Evolutionary conservation across 2,113 vertebrate genomes (phyloP).

Genomic region (Podocnemis expansa): DNA sequence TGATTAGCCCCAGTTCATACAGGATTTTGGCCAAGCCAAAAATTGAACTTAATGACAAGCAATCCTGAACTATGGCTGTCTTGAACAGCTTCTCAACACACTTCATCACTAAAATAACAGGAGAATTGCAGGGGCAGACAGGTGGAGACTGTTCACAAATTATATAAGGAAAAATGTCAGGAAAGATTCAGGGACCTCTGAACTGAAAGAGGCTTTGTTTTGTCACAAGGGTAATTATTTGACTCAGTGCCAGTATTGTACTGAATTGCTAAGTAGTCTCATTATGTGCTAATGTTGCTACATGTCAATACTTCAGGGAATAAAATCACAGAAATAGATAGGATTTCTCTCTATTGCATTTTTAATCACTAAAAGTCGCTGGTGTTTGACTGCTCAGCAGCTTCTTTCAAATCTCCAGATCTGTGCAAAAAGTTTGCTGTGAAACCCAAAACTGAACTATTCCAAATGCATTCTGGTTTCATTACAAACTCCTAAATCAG

Average conservation of each 20-base stretch:
- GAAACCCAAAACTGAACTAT: too few species aligned
- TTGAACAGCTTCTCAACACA: conserved; percentile 69
- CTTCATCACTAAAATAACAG: conserved; percentile 69
- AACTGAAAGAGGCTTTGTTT: conserved; percentile 64
- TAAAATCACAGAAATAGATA: neutral
- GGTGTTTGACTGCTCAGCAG: too few species aligned
- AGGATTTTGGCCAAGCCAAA: neutral
- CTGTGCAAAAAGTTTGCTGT: too few species aligned
- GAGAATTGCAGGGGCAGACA: conserved; percentile 40
- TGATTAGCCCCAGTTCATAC: neutral
- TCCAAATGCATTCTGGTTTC: too few species aligned
- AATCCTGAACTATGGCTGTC: conserved; percentile 65
- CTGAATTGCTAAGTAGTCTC: conserved; percentile 55
- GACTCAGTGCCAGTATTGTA: conserved; percentile 43
- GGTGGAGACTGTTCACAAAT: conserved; percentile 68
- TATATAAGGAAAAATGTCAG: conserved; percentile 50
- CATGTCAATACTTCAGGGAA: conserved; percentile 14
- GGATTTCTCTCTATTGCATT: too few species aligned
- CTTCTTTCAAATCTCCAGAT: too few species aligned
- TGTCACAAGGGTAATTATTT: conserved; percentile 61
- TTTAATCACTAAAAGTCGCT: too few species aligned
- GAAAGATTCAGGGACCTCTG: conserved; percentile 68
- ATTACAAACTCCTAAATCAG: too few species aligned
- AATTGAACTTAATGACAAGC: conserved; percentile 41
- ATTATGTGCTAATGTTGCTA: conserved; percentile 32